A percentile compares a stretch with the other conserved stretches of the same genome.
These are phyloP conservation scores for Mamestra brassicae DNA, from an alignment of 2,888 invertebrate species.

Conservation along the genomic window DNA sequence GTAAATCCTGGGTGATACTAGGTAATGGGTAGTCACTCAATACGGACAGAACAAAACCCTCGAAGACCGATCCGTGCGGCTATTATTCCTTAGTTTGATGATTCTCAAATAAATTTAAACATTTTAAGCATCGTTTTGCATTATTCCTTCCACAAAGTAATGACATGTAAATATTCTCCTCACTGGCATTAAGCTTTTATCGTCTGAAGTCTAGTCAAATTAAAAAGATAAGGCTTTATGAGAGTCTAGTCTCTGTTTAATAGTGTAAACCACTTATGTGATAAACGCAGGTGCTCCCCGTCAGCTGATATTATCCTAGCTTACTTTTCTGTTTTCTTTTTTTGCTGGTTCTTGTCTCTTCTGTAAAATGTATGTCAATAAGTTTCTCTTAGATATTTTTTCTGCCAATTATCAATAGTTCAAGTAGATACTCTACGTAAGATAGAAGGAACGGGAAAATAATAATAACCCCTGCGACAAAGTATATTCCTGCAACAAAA, in stretches of 20 bases:
- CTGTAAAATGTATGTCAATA: too few relatives aligned
- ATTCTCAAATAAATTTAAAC: background rate
- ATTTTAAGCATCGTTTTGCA: background rate
- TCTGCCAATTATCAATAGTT: too few relatives aligned
- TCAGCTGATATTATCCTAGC: background rate
- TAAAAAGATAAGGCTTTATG: background rate
- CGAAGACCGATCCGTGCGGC: too few relatives aligned
- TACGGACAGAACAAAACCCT: too few relatives aligned
- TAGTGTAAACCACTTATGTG: background rate
- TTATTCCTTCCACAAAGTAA: background rate
- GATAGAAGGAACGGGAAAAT: too few relatives aligned
- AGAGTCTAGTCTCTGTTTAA: background rate
- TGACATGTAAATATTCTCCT: background rate
- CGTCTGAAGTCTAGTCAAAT: background rate
- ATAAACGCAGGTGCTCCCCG: background rate
- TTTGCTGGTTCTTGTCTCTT: too few relatives aligned
- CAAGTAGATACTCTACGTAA: too few relatives aligned
- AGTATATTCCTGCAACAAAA: background rate
- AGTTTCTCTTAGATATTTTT: too few relatives aligned
- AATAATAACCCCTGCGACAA: background rate
- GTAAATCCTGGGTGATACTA: too few relatives aligned
- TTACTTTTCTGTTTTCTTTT: background rate
- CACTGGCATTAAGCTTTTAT: background rate
- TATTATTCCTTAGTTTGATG: background rate
- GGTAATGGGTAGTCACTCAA: too few relatives aligned